phyloP scores from a whole-genome alignment of 2,888 invertebrate genomes.

The Cerastoderma edule region DNA sequence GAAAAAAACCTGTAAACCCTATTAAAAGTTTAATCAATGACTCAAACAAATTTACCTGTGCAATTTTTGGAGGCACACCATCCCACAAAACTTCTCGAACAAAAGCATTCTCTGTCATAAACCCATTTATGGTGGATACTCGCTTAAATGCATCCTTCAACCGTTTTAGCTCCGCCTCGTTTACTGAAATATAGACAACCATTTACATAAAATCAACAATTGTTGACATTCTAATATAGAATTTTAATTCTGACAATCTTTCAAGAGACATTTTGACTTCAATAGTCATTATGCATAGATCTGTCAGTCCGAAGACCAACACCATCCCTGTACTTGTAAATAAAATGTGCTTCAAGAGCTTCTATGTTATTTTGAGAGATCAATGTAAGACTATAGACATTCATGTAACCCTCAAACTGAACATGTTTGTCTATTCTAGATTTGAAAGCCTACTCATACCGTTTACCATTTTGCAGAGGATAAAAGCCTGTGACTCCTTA shows the following conservation, averaged over 20 bases:
- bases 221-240: neutral
- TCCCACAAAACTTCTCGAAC: slow-evolving; percentile 94
- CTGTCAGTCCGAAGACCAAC: neutral
- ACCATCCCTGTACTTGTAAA: no score
- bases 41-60: slow-evolving; percentile 89
- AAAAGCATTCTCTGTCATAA: slow-evolving; percentile 89
- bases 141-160: slow-evolving; percentile 95
- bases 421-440: no score
- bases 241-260: neutral
- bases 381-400: no score
- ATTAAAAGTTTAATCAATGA: no score
- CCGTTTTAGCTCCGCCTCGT: slow-evolving; percentile 92
- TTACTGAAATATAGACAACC: slow-evolving; percentile 86
- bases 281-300: neutral
- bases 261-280: neutral
- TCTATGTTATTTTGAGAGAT: no score
- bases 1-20: no score
- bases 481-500: no score
- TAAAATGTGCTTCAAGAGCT: no score
- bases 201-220: neutral
- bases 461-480: no score
- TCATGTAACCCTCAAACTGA: no score
- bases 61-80: slow-evolving; percentile 91
- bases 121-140: slow-evolving; percentile 89
- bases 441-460: no score